Percentiles rank a stretch among this genome's conserved stretches.
Conservation (phyloP, 2,113 vertebrate species). For the Synodontis membranacea region DNA sequence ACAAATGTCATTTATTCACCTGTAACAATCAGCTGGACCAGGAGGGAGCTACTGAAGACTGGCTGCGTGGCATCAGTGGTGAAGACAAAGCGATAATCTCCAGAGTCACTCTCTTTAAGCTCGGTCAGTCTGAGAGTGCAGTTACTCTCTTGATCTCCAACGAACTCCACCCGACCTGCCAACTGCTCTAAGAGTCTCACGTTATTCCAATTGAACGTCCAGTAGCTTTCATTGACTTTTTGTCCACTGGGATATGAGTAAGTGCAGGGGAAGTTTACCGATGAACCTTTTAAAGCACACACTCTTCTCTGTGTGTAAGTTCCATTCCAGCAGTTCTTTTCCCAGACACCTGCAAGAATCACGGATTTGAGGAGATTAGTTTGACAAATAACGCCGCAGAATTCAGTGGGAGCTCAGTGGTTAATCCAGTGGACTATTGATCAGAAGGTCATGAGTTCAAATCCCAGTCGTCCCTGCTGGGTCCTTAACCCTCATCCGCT, state of each 20-base stretch:
- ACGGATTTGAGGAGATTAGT: neutral
- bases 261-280: constrained; percentile 40
- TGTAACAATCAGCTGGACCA: constrained; percentile 13
- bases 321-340: constrained; percentile 25
- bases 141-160: neutral
- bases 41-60: neutral
- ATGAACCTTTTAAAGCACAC: constrained; percentile 29
- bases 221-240: constrained; percentile 24
- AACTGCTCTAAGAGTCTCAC: neutral
- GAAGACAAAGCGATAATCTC: constrained; percentile 28
- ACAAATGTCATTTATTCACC: constrained; percentile 9
- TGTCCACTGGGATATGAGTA: constrained; percentile 31
- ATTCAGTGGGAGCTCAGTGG: neutral
- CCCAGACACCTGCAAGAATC: constrained; percentile 19
- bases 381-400: neutral
- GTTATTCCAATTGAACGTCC: neutral
- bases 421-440: neutral
- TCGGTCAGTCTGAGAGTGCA: constrained; percentile 35
- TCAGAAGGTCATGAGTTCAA: neutral
- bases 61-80: neutral
- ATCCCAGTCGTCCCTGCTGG: neutral
- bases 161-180: constrained; percentile 41
- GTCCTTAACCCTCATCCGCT: neutral
- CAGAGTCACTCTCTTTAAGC: constrained; percentile 38
- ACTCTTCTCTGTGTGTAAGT: constrained; percentile 24